These are phyloP conservation scores for Yoshiicerus persimilis DNA, from an alignment of 1,140 invertebrate genomes.

Conservation along the genomic window DNA sequence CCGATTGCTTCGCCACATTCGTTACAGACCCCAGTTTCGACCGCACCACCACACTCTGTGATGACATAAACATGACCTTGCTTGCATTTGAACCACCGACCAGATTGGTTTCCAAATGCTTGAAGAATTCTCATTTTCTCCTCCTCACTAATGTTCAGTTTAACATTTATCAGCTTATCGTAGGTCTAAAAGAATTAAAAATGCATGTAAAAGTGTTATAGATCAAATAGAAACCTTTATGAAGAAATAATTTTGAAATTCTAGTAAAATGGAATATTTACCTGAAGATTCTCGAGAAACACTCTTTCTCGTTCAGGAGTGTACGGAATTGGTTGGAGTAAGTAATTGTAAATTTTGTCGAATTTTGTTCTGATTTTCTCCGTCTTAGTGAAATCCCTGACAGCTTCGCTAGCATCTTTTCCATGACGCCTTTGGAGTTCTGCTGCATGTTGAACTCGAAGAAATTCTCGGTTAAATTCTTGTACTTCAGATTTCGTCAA, in stretches of 20 bases:
- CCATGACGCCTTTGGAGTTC: slow-evolving; percentile 10
- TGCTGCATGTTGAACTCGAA: background rate
- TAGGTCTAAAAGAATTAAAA: background rate
- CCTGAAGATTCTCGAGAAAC: background rate
- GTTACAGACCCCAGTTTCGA: slow-evolving; percentile 61
- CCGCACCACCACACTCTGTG: slow-evolving; percentile 72
- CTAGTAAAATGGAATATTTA: no score
- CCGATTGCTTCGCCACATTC: slow-evolving; percentile 66
- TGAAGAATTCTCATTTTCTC: slow-evolving; percentile 16
- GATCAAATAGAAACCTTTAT: no score
- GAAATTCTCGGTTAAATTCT: slow-evolving; percentile 16
- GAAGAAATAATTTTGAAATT: background rate
- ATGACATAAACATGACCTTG: slow-evolving; percentile 74
- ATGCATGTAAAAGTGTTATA: no score
- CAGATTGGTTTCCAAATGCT: slow-evolving; percentile 47
- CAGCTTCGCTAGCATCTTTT: background rate
- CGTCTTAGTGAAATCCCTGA: background rate
- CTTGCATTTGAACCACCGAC: slow-evolving; percentile 72
- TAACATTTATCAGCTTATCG: background rate
- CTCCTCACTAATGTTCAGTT: slow-evolving; percentile 45
- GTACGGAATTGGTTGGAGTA: slow-evolving; percentile 55
- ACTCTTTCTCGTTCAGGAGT: slow-evolving; percentile 50
- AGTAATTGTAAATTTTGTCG: slow-evolving; percentile 52
- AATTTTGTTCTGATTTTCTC: background rate
- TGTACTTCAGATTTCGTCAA: background rate